phyloP scores from a whole-genome alignment of 64 coral and sea anemone species.

The Trachythela sp. region DNA sequence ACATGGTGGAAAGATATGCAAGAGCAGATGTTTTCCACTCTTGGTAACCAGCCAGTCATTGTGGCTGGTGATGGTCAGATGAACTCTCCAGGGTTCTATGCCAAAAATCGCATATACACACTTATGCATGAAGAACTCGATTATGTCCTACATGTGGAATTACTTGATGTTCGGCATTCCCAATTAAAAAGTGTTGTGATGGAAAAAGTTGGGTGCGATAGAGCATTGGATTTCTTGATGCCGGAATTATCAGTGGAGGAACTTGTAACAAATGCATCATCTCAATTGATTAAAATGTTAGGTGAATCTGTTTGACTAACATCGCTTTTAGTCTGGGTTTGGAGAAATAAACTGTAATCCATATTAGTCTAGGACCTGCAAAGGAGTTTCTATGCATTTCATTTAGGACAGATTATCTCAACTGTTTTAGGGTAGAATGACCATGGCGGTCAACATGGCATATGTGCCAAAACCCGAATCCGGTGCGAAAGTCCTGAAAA shows the following conservation, averaged over 20 bases:
- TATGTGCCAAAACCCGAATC: too few species aligned
- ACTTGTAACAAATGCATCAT: conserved; percentile 39
- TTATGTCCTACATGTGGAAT: conserved; percentile 41
- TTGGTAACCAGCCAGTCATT: not conserved
- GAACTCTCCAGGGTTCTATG: too few species aligned
- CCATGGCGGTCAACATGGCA: too few species aligned
- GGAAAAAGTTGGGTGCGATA: conserved; percentile 28
- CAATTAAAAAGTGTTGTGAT: conserved; percentile 27
- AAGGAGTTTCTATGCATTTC: too few species aligned
- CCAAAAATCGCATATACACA: conserved; percentile 45
- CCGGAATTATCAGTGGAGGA: conserved; percentile 29
- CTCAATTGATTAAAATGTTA: conserved; percentile 14
- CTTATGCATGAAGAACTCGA: conserved; percentile 45
- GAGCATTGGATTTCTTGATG: conserved; percentile 26
- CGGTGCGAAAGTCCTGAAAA: too few species aligned
- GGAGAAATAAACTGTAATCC: too few species aligned
- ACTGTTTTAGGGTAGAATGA: too few species aligned
- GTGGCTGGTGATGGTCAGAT: conserved; percentile 47
- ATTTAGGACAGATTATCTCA: too few species aligned
- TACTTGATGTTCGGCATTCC: conserved; percentile 46
- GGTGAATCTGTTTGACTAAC: too few species aligned
- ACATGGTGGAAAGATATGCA: not conserved
- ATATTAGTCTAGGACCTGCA: too few species aligned
- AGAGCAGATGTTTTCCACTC: not conserved
- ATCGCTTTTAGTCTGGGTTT: too few species aligned